These are phyloP conservation scores for Spisula solida DNA, from an alignment of 2,888 invertebrate species.

Conservation along the genomic window DNA sequence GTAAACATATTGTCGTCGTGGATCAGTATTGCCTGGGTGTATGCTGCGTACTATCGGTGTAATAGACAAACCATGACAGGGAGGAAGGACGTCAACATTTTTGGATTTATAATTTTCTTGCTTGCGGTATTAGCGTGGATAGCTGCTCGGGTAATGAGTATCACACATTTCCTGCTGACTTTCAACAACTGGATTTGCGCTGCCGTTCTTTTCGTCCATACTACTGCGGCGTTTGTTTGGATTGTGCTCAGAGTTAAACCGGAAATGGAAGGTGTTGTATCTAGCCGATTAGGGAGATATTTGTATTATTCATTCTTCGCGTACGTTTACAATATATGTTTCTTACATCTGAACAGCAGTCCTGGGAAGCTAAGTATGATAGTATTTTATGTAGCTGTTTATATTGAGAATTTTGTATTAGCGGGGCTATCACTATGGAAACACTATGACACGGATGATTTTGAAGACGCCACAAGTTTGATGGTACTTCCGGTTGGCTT, in stretches of 20 bases:
- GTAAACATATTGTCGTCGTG: slow-evolving; percentile 52
- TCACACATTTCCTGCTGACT: slow-evolving; percentile 44
- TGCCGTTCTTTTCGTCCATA: slow-evolving; percentile 18
- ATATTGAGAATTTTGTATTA: slow-evolving; percentile 45
- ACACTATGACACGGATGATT: neutral
- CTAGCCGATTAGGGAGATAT: slow-evolving; percentile 9
- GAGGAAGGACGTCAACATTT: slow-evolving; percentile 38
- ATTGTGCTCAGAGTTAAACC: slow-evolving; percentile 51
- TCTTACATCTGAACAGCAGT: slow-evolving; percentile 47
- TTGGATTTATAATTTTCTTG: slow-evolving; percentile 44
- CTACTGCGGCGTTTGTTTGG: slow-evolving; percentile 48
- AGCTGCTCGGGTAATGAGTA: slow-evolving; percentile 42
- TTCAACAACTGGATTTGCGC: slow-evolving; percentile 42
- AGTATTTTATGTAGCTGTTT: slow-evolving; percentile 48
- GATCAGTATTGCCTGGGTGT: slow-evolving; percentile 64
- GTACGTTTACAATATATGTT: slow-evolving; percentile 53
- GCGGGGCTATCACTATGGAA: slow-evolving; percentile 31
- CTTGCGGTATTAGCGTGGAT: slow-evolving; percentile 43
- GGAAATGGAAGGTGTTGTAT: slow-evolving; percentile 41
- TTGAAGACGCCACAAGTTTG: neutral
- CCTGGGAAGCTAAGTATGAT: slow-evolving; percentile 34
- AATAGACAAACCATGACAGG: slow-evolving; percentile 40
- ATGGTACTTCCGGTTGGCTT: slow-evolving; percentile 48
- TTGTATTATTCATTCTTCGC: slow-evolving; percentile 58
- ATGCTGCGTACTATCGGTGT: slow-evolving; percentile 55